Evolutionary conservation across 2,797 vertebrate species (phyloP).

Genomic region (Xiphophorus birchmanni): DNA sequence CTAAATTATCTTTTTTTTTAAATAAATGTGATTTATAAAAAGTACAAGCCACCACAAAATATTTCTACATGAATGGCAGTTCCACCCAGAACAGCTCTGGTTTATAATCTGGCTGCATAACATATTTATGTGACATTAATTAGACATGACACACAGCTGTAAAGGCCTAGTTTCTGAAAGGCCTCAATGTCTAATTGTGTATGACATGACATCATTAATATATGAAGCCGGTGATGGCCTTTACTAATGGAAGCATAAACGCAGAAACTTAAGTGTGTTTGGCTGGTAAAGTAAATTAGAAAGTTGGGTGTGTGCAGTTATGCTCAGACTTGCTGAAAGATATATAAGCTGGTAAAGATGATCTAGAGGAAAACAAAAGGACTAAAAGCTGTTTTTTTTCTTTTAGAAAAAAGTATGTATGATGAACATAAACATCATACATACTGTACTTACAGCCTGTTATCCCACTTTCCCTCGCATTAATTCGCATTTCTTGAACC

Average conservation of each 20-base stretch:
- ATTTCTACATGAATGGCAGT: neutral
- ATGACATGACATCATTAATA: conserved; percentile 65
- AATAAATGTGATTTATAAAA: conserved; percentile 5
- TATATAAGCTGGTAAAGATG: neutral
- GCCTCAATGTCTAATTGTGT: conserved; percentile 46
- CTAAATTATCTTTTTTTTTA: neutral
- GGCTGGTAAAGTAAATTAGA: conserved; percentile 23
- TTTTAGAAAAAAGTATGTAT: neutral
- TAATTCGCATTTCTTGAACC: neutral
- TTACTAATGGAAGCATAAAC: conserved; percentile 34
- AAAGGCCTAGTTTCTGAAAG: conserved; percentile 34
- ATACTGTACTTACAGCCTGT: neutral
- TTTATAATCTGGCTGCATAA: conserved; percentile 33
- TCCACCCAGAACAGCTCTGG: conserved; percentile 4
- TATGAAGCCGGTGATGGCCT: conserved; percentile 46
- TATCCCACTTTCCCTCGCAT: neutral
- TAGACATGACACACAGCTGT: conserved; percentile 51
- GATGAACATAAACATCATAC: neutral
- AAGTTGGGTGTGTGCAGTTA: conserved; percentile 21
- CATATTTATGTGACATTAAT: conserved; percentile 62
- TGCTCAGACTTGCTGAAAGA: conserved; percentile 5
- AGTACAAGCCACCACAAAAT: neutral
- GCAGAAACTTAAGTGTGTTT: conserved; percentile 25
- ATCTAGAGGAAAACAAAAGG: conserved; percentile 2
- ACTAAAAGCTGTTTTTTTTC: conserved; percentile 2